Evolutionary conservation across 2,113 vertebrate species (phyloP), one percentile per base, ranked within the genome.

Genomic region (Rafetus swinhoei): DNA sequence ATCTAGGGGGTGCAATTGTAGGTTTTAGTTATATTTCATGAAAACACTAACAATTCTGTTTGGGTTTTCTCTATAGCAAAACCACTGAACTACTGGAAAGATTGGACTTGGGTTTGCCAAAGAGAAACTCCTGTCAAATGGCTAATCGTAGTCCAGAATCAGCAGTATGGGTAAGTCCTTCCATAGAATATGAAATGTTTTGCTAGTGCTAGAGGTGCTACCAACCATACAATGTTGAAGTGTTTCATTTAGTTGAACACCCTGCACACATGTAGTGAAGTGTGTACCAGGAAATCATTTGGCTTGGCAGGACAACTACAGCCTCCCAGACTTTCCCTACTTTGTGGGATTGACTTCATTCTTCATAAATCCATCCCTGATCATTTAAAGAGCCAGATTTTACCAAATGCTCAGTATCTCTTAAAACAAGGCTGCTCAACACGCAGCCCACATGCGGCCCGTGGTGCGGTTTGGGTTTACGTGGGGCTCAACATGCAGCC

Each of bases 121-220:
- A 56, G 76, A 94, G 69, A 91, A 95, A 92, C 80, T 79, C 90
- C 89, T 84, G 76, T 97, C 93, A 82, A 52, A 85, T n/a, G 93
- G 84, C 76, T 93, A 52, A 35, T 88, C 6, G 1, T 84, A 89
- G 91, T 4, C 80, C 80, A 21, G 90, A 89, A 56, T 87, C 95
- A 88, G 93, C 97, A 59, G 79, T 94, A 35, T 97, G 96, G 98
- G 98, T 98, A 94, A 97, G 97, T 97, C 92, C 92, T 94, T 79
- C 22, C 7, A 9, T 84, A 72, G 74, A 0, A 1, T 82, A 65
- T 82, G 83, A 79, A 87, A 25, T 24, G 22, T 12, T 50, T 91
- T 82, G 60, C 92, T 88, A 79, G 4, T 79, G 87, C 95, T 95
- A 93, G 92, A 93, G 93, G 81, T 95, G 72, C 93, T 95, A 92